Conservation (phyloP, 2,113 vertebrate species). For the Nothocercus nigrocapillus region DNA sequence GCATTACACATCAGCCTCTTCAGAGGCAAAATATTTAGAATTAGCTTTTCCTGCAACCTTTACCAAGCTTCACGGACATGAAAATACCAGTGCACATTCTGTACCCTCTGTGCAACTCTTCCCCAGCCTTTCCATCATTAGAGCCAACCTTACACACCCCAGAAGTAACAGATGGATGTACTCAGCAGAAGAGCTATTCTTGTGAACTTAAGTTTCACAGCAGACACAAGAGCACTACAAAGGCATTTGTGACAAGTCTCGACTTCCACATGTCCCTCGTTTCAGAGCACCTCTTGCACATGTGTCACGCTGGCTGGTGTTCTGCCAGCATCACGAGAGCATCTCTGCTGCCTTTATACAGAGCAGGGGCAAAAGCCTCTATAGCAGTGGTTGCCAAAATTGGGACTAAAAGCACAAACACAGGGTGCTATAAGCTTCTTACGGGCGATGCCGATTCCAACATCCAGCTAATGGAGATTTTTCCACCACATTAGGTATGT, state of each 20-base stretch:
- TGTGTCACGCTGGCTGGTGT: background rate
- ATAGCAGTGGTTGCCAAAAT: background rate
- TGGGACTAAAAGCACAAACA: background rate
- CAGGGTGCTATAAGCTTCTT: background rate
- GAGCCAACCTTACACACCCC: background rate
- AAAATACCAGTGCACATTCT: background rate
- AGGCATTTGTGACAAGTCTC: background rate
- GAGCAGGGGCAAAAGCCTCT: background rate
- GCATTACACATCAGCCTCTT: background rate
- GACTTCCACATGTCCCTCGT: background rate
- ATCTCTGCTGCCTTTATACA: background rate
- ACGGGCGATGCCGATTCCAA: background rate
- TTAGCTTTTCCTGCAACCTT: background rate
- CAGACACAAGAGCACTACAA: background rate
- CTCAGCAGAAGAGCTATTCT: background rate
- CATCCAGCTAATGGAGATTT: background rate
- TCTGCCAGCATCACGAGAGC: background rate
- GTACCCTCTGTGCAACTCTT: background rate
- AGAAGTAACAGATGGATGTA: fast-evolving
- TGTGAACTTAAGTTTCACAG: background rate
- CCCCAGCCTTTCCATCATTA: background rate
- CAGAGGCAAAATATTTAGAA: too few relatives aligned
- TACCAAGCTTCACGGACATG: background rate
- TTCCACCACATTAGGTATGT: background rate
- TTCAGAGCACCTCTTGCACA: background rate